Conservation (phyloP, 2,888 invertebrate species). For the Anagyrus pseudococci region DNA sequence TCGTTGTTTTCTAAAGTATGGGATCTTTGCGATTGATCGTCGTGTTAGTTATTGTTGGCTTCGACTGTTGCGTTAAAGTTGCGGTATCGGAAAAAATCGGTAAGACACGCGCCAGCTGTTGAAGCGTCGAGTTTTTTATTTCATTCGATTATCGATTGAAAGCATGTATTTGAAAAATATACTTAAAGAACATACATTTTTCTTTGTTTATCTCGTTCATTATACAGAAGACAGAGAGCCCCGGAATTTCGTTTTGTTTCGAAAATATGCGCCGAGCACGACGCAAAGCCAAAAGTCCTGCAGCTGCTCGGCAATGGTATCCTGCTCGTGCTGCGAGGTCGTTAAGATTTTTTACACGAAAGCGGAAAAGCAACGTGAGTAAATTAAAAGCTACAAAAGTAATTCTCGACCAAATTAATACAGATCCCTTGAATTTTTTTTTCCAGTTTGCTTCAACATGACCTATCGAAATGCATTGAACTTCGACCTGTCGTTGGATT, state of each 20-base stretch:
- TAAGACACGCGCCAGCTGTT: too few species aligned
- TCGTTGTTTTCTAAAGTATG: background rate
- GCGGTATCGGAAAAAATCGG: slow-evolving; percentile 2
- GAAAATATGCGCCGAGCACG: slow-evolving; percentile 1
- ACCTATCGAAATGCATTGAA: slow-evolving; percentile 50
- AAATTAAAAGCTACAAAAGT: background rate
- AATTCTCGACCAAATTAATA: background rate
- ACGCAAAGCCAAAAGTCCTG: slow-evolving; percentile 46
- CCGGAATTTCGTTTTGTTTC: slow-evolving; percentile 19
- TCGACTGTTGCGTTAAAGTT: background rate
- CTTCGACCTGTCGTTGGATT: slow-evolving; percentile 47
- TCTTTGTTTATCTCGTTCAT: background rate
- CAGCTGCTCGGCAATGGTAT: slow-evolving; percentile 40
- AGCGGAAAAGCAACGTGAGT: slow-evolving; percentile 46
- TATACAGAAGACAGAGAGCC: background rate
- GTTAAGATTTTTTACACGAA: slow-evolving; percentile 48
- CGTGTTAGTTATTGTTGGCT: background rate
- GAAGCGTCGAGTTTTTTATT: background rate
- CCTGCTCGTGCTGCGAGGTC: slow-evolving; percentile 52
- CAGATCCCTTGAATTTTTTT: background rate
- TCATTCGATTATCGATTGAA: background rate
- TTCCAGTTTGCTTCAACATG: slow-evolving; percentile 53
- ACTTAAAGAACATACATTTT: background rate
- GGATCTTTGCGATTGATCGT: background rate
- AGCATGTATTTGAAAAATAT: background rate